These are phyloP conservation scores for Ganaspis sp. DNA, from an alignment of 1,140 invertebrate genomes.

Conservation along the genomic window DNA sequence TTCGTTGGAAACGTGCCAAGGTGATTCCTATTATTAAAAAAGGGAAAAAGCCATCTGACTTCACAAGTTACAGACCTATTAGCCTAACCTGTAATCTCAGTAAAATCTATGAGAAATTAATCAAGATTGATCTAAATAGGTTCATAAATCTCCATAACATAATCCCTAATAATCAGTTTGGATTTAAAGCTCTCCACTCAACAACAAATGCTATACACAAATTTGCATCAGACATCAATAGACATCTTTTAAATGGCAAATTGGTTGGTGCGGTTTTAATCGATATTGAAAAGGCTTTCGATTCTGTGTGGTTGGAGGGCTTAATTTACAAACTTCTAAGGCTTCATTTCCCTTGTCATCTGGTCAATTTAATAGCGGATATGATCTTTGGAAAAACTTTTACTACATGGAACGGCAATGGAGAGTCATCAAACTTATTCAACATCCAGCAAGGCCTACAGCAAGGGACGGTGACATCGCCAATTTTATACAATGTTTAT, in stretches of 20 bases:
- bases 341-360: slow-evolving; percentile 19
- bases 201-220: slow-evolving; percentile 39
- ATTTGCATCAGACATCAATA: slow-evolving; percentile 29
- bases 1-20: no score
- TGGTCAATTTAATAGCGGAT: slow-evolving; percentile 33
- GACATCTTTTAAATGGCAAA: slow-evolving; percentile 40
- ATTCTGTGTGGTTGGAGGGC: no score
- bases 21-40: no score
- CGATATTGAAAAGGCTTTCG: slow-evolving; percentile 30
- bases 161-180: slow-evolving; percentile 47
- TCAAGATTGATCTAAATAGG: no score
- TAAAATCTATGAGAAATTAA: no score
- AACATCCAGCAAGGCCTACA: no score
- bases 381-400: slow-evolving; percentile 37
- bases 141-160: slow-evolving; percentile 36
- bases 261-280: slow-evolving; percentile 55
- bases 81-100: no score
- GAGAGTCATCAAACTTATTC: not conserved
- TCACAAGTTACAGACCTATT: slow-evolving; percentile 26
- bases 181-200: slow-evolving; percentile 40
- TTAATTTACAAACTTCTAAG: no score
- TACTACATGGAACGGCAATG: not conserved
- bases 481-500: not conserved
- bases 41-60: no score
- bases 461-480: slow-evolving; percentile 5